Conservation (phyloP, 2,113 vertebrate genomes). For the Azemiops feae region DNA sequence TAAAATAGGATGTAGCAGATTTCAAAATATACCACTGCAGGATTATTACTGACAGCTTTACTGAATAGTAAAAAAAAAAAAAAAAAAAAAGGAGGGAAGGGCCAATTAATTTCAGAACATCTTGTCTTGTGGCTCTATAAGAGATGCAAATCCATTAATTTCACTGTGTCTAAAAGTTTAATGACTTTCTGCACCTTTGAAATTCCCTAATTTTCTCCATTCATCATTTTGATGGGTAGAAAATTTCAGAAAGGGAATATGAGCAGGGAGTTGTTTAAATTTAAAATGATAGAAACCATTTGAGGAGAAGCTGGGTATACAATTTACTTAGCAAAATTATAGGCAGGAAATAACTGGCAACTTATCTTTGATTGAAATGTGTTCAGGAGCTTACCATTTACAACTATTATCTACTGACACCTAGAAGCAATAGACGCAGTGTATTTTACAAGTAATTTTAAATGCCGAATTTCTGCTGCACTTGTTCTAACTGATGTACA, state of each 20-base stretch:
- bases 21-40: not conserved
- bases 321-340: not conserved
- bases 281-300: not conserved
- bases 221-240: not conserved
- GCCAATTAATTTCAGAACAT: constrained; percentile 43
- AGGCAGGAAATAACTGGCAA: not conserved
- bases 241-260: not conserved
- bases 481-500: constrained; percentile 31
- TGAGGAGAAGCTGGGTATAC: not conserved
- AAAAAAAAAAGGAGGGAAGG: constrained; percentile 33
- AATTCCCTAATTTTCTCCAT: not conserved
- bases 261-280: not conserved
- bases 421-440: not conserved
- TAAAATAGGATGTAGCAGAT: not conserved
- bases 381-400: not conserved
- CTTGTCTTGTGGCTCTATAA: not conserved
- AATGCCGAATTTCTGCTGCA: not conserved
- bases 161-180: not conserved
- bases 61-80: constrained; percentile 1
- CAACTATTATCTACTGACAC: not conserved
- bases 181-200: not conserved
- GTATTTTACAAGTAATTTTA: not conserved
- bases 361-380: not conserved
- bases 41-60: not conserved
- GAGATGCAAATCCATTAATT: not conserved